Conservation (phyloP, 2,113 vertebrate species). For the Bungarus multicinctus region DNA sequence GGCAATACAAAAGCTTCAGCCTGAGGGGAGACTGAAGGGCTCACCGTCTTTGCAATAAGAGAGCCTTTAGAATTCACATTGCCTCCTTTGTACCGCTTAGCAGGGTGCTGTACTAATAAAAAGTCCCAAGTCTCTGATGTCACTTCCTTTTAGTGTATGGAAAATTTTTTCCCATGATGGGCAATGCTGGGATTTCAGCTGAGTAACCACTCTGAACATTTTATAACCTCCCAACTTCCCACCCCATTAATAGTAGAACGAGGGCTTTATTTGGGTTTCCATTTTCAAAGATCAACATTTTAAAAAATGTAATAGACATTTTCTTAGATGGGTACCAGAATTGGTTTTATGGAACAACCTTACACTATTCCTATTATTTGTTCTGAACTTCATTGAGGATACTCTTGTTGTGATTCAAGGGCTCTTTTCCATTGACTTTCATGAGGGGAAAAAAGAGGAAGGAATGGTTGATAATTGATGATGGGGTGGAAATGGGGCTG, state of each 20-base stretch:
- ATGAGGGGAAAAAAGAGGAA: neutral
- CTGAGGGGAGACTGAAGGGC: slow-evolving; percentile 49
- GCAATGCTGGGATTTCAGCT: neutral
- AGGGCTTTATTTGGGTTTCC: neutral
- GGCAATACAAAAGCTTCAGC: slow-evolving; percentile 64
- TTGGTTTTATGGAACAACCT: neutral
- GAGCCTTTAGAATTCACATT: slow-evolving; percentile 53
- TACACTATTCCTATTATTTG: neutral
- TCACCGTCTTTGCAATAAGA: slow-evolving; percentile 44
- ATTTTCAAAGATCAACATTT: neutral
- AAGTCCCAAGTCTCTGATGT: slow-evolving; percentile 37
- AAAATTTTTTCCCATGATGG: slow-evolving; percentile 52
- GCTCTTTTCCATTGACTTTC: neutral
- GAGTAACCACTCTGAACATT: neutral
- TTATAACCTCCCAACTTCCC: neutral
- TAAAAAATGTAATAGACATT: neutral
- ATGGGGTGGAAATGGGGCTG: neutral
- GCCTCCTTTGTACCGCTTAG: slow-evolving; percentile 60
- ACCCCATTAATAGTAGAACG: neutral
- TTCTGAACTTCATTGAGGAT: neutral
- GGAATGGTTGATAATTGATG: neutral
- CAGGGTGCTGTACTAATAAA: slow-evolving; percentile 62
- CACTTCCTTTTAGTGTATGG: slow-evolving; percentile 23
- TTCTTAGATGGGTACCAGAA: neutral
- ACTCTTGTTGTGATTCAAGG: neutral